Evolutionary conservation across 1,140 invertebrate genomes (phyloP), one percentile per base, ranked within the genome.

Genomic region (Cotesia vestalis): DNA sequence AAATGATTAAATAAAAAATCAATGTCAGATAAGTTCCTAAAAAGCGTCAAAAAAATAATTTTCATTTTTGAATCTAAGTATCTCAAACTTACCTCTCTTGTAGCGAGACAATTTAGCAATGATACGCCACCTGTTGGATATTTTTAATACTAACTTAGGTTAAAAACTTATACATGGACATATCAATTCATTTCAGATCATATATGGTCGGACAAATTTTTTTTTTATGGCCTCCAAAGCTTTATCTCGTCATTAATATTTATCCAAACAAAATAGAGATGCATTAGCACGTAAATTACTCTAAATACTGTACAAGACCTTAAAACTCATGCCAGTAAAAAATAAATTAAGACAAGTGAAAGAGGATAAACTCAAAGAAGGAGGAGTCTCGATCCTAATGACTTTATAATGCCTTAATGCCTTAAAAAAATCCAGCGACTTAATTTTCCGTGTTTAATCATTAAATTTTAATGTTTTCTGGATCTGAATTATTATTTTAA

Each of bases 401-500:
- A 77, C 75, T 84, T 85, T 84, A 85, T 84, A 84, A 84, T 84
- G 82, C 81, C 81, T 83, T 84, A 75, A 82, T 84, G 81, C 76
- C 78, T 75, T 73, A 80, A 81, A 80, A 79, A 82, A 83, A 81
- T 74, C 67, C 76, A 73, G 73, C 76, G 72, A 75, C 71, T 71
- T 75, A 75, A 75, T 75, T 75, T 69, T 46, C 73, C 64, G 51
- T 62, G 27, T 66, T 51, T 51, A 59, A 61, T 64, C 66, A 11
- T 34, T 55, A 17, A 34, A 46, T 59, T 62, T 40, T 35, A 46
- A 60, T 53, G 20, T 66, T 66, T 9, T 34, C 59, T 70, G 38
- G 38, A 36, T 61, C 57, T 27, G 27, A 27, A 27, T 27, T 27
- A 27, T 27, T 27, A 27, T 27, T 27, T 27, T 27, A 27, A 27